phyloP scores from a whole-genome alignment of 2,888 invertebrate genomes.

The Dugesia japonica region DNA sequence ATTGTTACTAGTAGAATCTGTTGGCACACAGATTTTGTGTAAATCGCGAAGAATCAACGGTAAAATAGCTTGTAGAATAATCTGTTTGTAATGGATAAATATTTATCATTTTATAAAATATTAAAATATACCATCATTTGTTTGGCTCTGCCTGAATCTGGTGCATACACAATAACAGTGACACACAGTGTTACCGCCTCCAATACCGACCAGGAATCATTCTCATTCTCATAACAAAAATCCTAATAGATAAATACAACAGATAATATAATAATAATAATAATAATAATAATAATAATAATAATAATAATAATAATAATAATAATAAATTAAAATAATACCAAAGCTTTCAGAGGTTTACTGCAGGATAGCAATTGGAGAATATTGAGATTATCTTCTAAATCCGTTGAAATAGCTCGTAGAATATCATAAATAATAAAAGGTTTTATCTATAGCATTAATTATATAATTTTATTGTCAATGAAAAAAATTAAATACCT shows the following conservation, averaged over 20 bases:
- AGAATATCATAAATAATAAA: slow-evolving; percentile 64
- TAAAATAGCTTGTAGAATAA: slow-evolving; percentile 33
- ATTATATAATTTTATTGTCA: background rate
- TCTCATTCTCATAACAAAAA: slow-evolving; percentile 94
- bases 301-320: background rate
- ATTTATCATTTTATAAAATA: background rate
- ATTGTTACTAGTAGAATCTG: background rate
- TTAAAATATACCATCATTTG: slow-evolving; percentile 51
- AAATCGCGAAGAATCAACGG: slow-evolving; percentile 33
- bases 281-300: background rate
- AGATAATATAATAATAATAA: no score
- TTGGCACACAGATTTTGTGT: slow-evolving; percentile 20
- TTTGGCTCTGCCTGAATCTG: slow-evolving; percentile 62
- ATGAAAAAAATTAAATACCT: slow-evolving; percentile 39
- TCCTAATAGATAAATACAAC: no score
- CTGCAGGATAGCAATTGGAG: slow-evolving; percentile 49
- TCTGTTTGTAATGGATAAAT: slow-evolving; percentile 21
- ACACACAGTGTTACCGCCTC: slow-evolving; percentile 96
- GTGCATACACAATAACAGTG: slow-evolving; percentile 92
- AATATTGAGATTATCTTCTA: slow-evolving; percentile 50
- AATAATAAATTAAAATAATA: slow-evolving; percentile 36
- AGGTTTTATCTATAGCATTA: slow-evolving; percentile 38
- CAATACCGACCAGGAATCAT: slow-evolving; percentile 82
- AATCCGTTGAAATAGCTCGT: slow-evolving; percentile 72
- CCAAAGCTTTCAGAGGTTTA: slow-evolving; percentile 56